These are phyloP conservation scores for Ceramica pisi DNA, from an alignment of 2,888 invertebrate species.

Conservation along the genomic window DNA sequence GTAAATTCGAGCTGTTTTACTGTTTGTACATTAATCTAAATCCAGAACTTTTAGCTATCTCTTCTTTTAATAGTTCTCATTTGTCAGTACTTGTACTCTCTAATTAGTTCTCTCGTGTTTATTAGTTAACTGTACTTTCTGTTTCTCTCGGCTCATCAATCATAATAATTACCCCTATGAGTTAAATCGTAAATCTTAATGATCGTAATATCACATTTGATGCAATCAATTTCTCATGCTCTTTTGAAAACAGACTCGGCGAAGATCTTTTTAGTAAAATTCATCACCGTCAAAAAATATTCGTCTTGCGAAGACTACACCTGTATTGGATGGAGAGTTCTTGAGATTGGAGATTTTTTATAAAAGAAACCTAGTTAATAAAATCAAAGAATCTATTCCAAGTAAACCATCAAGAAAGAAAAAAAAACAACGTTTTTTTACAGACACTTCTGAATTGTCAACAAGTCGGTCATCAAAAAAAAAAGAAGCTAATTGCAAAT, in stretches of 20 bases:
- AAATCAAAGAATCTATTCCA: too few species aligned
- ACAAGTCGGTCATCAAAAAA: neutral
- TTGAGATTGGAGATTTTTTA: neutral
- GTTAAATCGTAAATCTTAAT: slow-evolving; percentile 43
- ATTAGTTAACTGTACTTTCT: slow-evolving; percentile 13
- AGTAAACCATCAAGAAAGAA: too few species aligned
- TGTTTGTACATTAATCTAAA: neutral
- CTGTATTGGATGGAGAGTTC: too few species aligned
- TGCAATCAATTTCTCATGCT: slow-evolving; percentile 23
- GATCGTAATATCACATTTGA: slow-evolving; percentile 15
- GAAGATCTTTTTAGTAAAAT: too few species aligned
- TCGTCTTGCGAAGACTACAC: neutral
- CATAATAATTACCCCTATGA: slow-evolving; percentile 42
- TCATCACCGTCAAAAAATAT: neutral
- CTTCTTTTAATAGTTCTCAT: slow-evolving; percentile 2
- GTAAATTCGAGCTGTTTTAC: neutral
- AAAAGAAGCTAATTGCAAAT: neutral
- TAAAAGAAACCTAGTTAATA: too few species aligned
- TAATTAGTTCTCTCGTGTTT: slow-evolving; percentile 12
- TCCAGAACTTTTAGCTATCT: neutral
- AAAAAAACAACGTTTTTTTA: too few species aligned
- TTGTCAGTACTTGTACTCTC: neutral
- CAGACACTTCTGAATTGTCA: too few species aligned
- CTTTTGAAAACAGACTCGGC: neutral
- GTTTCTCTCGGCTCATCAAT: slow-evolving; percentile 41